Evolutionary conservation across 1,140 invertebrate genomes (phyloP), one percentile per base, ranked within the genome.

Genomic region (Limonius californicus): DNA sequence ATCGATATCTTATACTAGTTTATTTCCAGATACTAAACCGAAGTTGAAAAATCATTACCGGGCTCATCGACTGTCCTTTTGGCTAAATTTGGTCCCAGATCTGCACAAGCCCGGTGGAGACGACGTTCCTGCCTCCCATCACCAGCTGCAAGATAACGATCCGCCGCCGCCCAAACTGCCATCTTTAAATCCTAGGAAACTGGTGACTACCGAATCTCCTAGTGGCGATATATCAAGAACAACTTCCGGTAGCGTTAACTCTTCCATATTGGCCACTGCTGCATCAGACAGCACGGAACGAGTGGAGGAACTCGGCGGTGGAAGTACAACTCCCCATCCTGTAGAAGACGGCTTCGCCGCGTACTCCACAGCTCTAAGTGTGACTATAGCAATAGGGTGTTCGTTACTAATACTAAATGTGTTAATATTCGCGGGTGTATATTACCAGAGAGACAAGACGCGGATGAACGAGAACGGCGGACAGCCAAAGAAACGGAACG

Each of bases 361-460:
- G 0, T 94, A 94, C 71, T 92, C 89, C 0, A 94, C 92, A 0
- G 92, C 92, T 0, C 76, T 96, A 6, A 92, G 90, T 72, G 89
- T 97, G 0, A 96, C 93, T 1, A 93, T 97, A 66, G 93, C 93
- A n/a, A 94, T 97, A 58, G 95, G 95, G 1, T 94, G 92, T 68
- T 92, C 90, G 2, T 76, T 97, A 18, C 81, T 97, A 12, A 90
- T 96, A 63, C 78, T 97, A 6, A 97, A 97, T 73, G 89, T 96
- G 0, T 80, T 97, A 9, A 93, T 97, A 68, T 96, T 97, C 72
- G 92, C 92, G 27, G 94, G 93, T 1, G 91, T 97, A 0, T 97
- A 95, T 70, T 96, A 96, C 75, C 93, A 96, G 72, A 81, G 92
- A 11, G 92, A 96, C 71, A 93, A 94, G 73, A 86, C 88, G 14